Evolutionary conservation across 2,113 vertebrate genomes (phyloP), one percentile per base, ranked within the genome.

Genomic region (Opisthocomus hoazin): DNA sequence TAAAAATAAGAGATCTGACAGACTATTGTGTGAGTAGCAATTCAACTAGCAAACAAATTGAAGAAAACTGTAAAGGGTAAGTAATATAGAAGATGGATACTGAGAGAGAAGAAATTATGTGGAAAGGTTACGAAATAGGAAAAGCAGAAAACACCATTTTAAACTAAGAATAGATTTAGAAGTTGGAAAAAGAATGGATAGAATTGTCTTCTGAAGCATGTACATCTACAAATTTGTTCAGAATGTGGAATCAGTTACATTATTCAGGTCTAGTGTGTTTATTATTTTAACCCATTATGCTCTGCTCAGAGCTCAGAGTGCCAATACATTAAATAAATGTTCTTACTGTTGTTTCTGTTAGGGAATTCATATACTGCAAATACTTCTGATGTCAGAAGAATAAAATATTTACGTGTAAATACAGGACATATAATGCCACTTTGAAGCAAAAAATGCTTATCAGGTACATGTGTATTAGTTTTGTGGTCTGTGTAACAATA

Each of bases 241-340:
- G 53, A 84, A 65, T 77, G 23, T 89, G 53, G 39, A 95, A 90
- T 81, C 57, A 68, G 53, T 75, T 84, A 65, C 60, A 69, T 82
- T 92, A 94, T 87, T 95, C 64, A 93, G 34, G 23, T 53, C 50
- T 83, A 41, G 7, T 30, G 21, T 82, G n/a, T 90, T 94, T 87
- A 92, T 89, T 94, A 68, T 54, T 96, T 96, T 97, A 96, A 96
- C 87, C 61, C 48, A 63, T 85, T 77, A 46, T n/a, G 3, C 39
- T 88, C 84, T 90, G 61, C 30, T 86, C 89, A 82, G n/a, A 51
- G 19, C 11, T 92, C 22, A 37, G 54, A 45, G 19, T 66, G 37
- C 23, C 27, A 70, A 70, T 9, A 39, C 8, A 41, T 68, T 78
- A 89, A 76, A 60, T 58, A 83, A 80, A 78, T 74, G 29, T 60